Base-by-base conservation (phyloP, 2,888 invertebrate genomes). In the Epinotia bilunana region DNA sequence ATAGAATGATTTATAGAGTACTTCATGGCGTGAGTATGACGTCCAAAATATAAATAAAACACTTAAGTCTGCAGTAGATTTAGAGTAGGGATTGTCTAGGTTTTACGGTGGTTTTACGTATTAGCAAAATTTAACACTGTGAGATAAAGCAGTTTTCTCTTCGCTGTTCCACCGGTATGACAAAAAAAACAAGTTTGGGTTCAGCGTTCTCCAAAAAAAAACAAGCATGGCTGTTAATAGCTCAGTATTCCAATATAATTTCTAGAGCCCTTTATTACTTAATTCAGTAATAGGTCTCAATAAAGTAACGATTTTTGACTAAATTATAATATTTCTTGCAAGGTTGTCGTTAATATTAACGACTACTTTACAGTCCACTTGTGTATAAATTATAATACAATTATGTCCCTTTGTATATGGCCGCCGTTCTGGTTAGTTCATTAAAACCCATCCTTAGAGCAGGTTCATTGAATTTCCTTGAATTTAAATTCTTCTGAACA, bases 381-480 rank as follows among this genome's bases (percentile, higher is more conserved):
- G 33, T 55, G 33, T 55, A 68, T 68, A 18, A 57, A 67, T 39
- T 58, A 46, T 20, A 18, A 61, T 13, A 23, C 12, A 23, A 11
- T 20, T 20, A 57, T 23, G 13, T 4, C 2, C 18, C 12, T 20
- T 61, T 61, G 16, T 74, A 69, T 60, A 28, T 74, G 60, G 70
- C 73, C 72, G 68, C 16, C 16, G 39, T 76, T 72, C 72, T 72
- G 73, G 73, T 73, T 76, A 78, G 76, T 76, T 76, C 64, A 78
- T 79, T 79, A 72, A 73, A 46, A 71, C 43, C 70, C 69, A 60
- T 43, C 23, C 49, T 55, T 18, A 61, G 78, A 79, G 68, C 61
- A 79, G 80, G 87, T 87, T 88, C 88, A 87, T 82, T 79, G 87
- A 77, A 82, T 88, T 86, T 85, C 89, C 89, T 88, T 89, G 88